Evolutionary conservation across 1,140 invertebrate species (phyloP).

Genomic region (Zaprionus ornatus): DNA sequence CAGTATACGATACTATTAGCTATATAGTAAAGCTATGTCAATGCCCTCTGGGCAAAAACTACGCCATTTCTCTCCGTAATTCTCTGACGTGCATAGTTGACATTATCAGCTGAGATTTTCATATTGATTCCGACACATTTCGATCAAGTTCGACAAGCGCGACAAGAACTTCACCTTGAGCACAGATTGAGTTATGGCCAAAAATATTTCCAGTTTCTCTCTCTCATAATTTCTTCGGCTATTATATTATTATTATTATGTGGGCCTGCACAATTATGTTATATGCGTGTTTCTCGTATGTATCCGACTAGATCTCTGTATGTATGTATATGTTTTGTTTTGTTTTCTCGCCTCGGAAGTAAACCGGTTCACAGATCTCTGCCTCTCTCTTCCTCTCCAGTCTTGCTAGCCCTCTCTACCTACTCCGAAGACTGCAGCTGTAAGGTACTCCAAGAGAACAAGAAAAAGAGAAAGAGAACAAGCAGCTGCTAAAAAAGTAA

Average conservation of each 20-base stretch:
- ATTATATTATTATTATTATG: conserved; percentile 10
- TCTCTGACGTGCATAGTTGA: conserved; percentile 31
- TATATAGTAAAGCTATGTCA: conserved; percentile 41
- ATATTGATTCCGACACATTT: conserved; percentile 52
- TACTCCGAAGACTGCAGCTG: conserved; percentile 22
- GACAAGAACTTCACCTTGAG: conserved; percentile 12
- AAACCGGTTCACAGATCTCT: conserved; percentile 60
- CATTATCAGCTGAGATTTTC: conserved; percentile 59
- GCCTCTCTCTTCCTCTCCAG: neutral
- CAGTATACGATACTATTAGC: neutral
- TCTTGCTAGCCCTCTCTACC: neutral
- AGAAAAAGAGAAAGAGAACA: neutral
- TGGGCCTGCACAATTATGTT: conserved; percentile 5
- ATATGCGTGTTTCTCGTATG: neutral
- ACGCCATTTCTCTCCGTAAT: conserved; percentile 18
- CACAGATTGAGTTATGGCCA: neutral
- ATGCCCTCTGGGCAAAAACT: conserved; percentile 43
- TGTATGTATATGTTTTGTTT: conserved; percentile 40
- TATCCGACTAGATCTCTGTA: conserved; percentile 36
- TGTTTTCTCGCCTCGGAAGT: conserved; percentile 43
- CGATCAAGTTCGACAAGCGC: conserved; percentile 9
- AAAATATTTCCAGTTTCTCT: neutral
- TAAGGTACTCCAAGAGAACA: neutral
- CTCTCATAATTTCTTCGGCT: neutral
- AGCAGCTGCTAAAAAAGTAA: conserved; percentile 47